Evolutionary conservation across 2,888 invertebrate species (phyloP).

Genomic region (Dolichopus griseipennis): DNA sequence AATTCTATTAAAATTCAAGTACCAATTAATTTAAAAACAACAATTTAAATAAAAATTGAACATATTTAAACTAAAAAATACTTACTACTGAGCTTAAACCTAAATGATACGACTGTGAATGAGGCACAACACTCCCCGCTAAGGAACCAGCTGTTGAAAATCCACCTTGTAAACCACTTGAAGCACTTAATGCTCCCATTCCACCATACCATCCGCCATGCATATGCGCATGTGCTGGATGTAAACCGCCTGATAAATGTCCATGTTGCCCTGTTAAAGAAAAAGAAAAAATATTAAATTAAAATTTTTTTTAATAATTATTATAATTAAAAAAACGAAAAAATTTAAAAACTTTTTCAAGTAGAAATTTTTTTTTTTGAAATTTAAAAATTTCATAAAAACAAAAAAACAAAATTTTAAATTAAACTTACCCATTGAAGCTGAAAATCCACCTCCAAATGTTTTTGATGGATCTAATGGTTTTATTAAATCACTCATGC

Average conservation of each 20-base stretch:
- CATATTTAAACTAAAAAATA: not conserved
- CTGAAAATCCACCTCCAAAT: constrained; percentile 70
- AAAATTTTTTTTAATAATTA: not conserved
- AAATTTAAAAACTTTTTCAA: too few relatives aligned
- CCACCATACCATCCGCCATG: constrained; percentile 56
- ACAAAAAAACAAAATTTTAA: not conserved
- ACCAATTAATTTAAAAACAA: too few relatives aligned
- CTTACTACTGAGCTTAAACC: constrained; percentile 59
- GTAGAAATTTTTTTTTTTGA: constrained; percentile 3
- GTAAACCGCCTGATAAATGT: constrained; percentile 51
- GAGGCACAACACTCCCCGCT: constrained; percentile 55
- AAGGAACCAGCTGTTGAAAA: constrained; percentile 51
- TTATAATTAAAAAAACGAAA: too few relatives aligned
- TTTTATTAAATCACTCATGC: constrained; percentile 90
- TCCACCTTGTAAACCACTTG: constrained; percentile 54
- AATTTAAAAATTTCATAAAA: constrained; percentile 9
- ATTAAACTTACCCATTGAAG: constrained; percentile 56
- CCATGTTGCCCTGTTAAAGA: constrained; percentile 52
- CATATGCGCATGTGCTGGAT: constrained; percentile 54
- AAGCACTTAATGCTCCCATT: constrained; percentile 50
- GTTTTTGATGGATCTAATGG: constrained; percentile 73
- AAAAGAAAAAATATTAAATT: constrained; percentile 17
- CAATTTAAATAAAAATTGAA: not conserved
- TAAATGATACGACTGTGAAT: constrained; percentile 59
- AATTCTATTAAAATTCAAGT: too few relatives aligned